These are phyloP conservation scores for Apamea monoglypha DNA, from an alignment of 2,888 invertebrate species.

Conservation along the genomic window DNA sequence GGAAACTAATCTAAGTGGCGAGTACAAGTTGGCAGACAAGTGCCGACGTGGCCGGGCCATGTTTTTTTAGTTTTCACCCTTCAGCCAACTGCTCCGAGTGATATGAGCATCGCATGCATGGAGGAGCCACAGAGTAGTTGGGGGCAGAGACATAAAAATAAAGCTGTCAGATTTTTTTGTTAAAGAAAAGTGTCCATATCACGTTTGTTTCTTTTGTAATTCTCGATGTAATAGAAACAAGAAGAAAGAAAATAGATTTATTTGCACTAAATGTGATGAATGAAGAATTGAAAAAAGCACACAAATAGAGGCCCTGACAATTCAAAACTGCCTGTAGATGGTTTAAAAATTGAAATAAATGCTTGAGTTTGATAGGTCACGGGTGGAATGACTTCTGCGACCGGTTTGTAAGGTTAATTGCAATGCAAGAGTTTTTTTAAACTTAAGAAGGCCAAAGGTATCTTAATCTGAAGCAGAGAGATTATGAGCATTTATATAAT, in stretches of 20 bases:
- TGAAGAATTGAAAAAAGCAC: too few relatives aligned
- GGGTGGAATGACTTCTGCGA: too few relatives aligned
- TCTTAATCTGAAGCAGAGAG: not conserved
- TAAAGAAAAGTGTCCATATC: fast-evolving
- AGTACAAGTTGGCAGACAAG: slow-evolving; percentile 87
- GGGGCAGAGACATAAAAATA: slow-evolving; percentile 48
- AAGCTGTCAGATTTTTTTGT: not conserved
- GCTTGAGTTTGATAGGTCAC: too few relatives aligned
- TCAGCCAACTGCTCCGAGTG: slow-evolving; percentile 80
- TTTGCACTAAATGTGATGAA: not conserved
- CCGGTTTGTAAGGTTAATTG: not conserved
- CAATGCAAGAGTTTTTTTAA: too few relatives aligned
- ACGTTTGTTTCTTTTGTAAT: not conserved
- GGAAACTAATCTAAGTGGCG: slow-evolving; percentile 88
- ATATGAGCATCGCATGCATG: slow-evolving; percentile 89
- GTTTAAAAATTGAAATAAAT: too few relatives aligned
- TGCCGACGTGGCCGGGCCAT: slow-evolving; percentile 78
- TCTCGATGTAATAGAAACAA: too few relatives aligned
- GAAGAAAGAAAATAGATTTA: not conserved
- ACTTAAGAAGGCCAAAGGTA: not conserved
- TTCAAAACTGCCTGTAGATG: too few relatives aligned
- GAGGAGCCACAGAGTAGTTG: slow-evolving; percentile 72
- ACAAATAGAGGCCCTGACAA: too few relatives aligned
- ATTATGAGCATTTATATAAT: too few relatives aligned
- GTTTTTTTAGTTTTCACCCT: slow-evolving; percentile 83